phyloP scores from a whole-genome alignment of 2,888 invertebrate species.

The Pterobdella sp. region DNA sequence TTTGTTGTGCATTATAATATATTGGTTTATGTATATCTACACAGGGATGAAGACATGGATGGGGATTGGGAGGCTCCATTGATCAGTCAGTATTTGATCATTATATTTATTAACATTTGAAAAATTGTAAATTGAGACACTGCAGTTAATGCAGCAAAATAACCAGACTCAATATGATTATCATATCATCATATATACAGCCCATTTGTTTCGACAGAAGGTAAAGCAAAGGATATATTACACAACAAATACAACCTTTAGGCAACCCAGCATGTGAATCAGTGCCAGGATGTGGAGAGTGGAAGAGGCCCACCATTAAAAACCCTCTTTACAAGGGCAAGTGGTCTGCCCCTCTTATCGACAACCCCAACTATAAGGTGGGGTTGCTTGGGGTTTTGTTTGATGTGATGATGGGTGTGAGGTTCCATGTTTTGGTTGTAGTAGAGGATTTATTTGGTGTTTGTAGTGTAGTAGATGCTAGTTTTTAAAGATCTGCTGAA shows the following conservation, averaged over 20 bases:
- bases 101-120: background rate
- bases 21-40: background rate
- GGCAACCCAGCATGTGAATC: conserved; percentile 76
- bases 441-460: background rate
- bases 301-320: conserved; percentile 73
- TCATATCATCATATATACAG: background rate
- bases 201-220: background rate
- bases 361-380: conserved; percentile 56
- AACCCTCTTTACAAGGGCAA: conserved; percentile 92
- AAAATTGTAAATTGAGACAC: background rate
- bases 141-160: background rate
- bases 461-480: conserved; percentile 12
- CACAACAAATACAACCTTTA: conserved; percentile 33
- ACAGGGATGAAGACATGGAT: conserved; percentile 88
- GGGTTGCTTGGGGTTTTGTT: background rate
- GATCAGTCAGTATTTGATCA: conserved; percentile 53
- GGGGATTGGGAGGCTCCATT: conserved; percentile 95
- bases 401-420: background rate
- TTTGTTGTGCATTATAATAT: background rate
- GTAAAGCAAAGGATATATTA: background rate
- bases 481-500: conserved; percentile 12
- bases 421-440: background rate
- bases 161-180: background rate
- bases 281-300: conserved; percentile 80
- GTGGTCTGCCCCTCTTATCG: conserved; percentile 68